These are phyloP conservation scores for Petrophora chlorosata DNA, from an alignment of 2,888 invertebrate genomes.

Conservation along the genomic window DNA sequence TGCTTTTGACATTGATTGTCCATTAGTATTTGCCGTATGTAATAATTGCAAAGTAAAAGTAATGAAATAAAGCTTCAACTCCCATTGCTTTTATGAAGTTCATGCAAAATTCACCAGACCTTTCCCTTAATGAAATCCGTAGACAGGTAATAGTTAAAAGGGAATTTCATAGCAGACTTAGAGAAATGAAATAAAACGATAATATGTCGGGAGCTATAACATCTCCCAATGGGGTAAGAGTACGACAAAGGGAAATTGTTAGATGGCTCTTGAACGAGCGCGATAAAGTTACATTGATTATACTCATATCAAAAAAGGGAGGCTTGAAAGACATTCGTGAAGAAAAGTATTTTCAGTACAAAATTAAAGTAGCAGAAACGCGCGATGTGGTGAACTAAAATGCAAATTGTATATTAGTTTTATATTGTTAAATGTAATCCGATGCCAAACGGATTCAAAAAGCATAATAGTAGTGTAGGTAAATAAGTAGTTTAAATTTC, in stretches of 20 bases:
- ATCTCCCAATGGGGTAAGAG: slow-evolving; percentile 62
- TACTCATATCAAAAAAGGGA: slow-evolving; percentile 29
- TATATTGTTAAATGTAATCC: too few species aligned
- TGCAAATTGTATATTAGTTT: too few species aligned
- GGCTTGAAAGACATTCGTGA: slow-evolving; percentile 28
- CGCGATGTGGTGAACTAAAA: too few species aligned
- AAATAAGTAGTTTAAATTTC: too few species aligned
- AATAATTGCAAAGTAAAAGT: slow-evolving; percentile 10
- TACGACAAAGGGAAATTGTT: slow-evolving; percentile 69
- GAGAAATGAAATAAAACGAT: slow-evolving; percentile 76
- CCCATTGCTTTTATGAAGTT: slow-evolving; percentile 26
- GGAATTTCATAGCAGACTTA: slow-evolving; percentile 64
- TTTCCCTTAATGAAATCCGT: slow-evolving; percentile 54
- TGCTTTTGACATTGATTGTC: slow-evolving; percentile 34
- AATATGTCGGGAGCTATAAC: slow-evolving; percentile 70
- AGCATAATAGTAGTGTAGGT: too few species aligned
- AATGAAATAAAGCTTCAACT: too few species aligned
- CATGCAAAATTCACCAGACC: slow-evolving; percentile 44
- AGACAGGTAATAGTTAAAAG: slow-evolving; percentile 63
- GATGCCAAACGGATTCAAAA: too few species aligned
- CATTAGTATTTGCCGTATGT: slow-evolving; percentile 20
- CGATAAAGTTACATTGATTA: slow-evolving; percentile 69
- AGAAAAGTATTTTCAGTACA: slow-evolving; percentile 8
- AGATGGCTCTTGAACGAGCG: slow-evolving; percentile 60
- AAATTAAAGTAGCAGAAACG: neutral